phyloP scores from a whole-genome alignment of 2,888 invertebrate species.

The Pterostichus niger region DNA sequence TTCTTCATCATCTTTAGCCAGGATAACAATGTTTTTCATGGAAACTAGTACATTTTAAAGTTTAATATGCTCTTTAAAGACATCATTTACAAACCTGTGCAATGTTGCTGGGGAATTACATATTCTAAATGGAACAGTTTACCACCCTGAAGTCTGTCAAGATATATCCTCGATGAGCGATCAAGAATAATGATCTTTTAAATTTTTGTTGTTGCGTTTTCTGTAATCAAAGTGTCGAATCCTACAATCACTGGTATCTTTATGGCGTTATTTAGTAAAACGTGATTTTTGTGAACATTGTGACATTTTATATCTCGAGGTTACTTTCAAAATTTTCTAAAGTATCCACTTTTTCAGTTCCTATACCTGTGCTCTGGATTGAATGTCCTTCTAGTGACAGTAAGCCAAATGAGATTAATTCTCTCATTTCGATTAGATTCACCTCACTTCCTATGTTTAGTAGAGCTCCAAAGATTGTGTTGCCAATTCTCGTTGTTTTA shows the following conservation, averaged over 20 bases:
- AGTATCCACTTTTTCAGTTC: neutral
- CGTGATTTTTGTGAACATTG: conserved; percentile 21
- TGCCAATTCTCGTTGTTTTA: neutral
- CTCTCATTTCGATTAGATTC: conserved; percentile 17
- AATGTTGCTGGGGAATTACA: conserved; percentile 72
- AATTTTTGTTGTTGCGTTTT: conserved; percentile 6
- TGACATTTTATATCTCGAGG: neutral
- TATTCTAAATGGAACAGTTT: conserved; percentile 70
- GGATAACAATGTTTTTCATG: conserved; percentile 69
- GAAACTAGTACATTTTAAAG: conserved; percentile 62
- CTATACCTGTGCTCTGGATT: neutral
- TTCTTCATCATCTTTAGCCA: conserved; percentile 54
- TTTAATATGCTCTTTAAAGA: conserved; percentile 69
- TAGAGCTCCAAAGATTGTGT: conserved; percentile 7
- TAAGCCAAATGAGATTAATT: conserved; percentile 4
- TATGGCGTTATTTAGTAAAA: conserved; percentile 56
- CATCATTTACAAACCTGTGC: conserved; percentile 70
- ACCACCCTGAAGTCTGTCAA: too few species aligned
- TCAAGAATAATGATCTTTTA: too few species aligned
- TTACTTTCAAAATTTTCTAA: conserved; percentile 28
- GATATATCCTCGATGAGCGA: too few species aligned
- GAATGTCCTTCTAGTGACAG: neutral
- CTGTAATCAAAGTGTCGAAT: conserved; percentile 42
- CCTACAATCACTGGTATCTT: conserved; percentile 37
- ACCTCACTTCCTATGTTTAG: conserved; percentile 64